A percentile compares a stretch with the other conserved stretches of the same genome.
Evolutionary conservation across 2,888 invertebrate species (phyloP).

Genomic region (Philhelius pedissequus): DNA sequence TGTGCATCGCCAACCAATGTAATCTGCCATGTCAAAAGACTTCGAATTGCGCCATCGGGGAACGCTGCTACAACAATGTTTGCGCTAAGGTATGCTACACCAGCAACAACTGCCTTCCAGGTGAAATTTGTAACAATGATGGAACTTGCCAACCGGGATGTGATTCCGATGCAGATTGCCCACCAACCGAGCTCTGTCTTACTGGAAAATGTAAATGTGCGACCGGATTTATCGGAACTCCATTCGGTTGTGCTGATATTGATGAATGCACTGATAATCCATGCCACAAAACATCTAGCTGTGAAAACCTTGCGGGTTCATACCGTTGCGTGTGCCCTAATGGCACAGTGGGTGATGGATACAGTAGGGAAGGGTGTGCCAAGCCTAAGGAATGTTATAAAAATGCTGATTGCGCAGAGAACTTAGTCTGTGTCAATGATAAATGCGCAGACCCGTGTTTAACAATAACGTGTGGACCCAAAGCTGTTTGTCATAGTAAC

Average conservation of each 20-base stretch:
- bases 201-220: slow-evolving; percentile 88
- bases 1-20: slow-evolving; percentile 89
- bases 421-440: slow-evolving; percentile 86
- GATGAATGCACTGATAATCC: slow-evolving; percentile 89
- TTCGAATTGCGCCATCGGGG: slow-evolving; percentile 89
- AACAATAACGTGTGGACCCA: slow-evolving; percentile 85
- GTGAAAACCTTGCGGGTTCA: slow-evolving; percentile 89
- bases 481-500: slow-evolving; percentile 87
- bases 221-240: slow-evolving; percentile 86
- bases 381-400: slow-evolving; percentile 87
- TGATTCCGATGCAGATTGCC: slow-evolving; percentile 89
- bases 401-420: slow-evolving; percentile 87
- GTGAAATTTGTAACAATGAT: slow-evolving; percentile 89
- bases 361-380: slow-evolving; percentile 86
- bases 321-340: slow-evolving; percentile 89
- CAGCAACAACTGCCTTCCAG: slow-evolving; percentile 93
- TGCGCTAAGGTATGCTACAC: slow-evolving; percentile 93
- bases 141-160: slow-evolving; percentile 92
- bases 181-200: slow-evolving; percentile 87
- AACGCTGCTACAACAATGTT: slow-evolving; percentile 87
- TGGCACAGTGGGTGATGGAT: slow-evolving; percentile 88
- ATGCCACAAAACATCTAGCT: slow-evolving; percentile 89
- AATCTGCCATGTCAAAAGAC: slow-evolving; percentile 88
- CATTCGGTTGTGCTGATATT: slow-evolving; percentile 88
- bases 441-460: slow-evolving; percentile 91